A percentile compares a stretch with the other conserved stretches of the same genome.
Conservation (phyloP, 2,113 vertebrate genomes). For the Campylomormyrus numenius region DNA sequence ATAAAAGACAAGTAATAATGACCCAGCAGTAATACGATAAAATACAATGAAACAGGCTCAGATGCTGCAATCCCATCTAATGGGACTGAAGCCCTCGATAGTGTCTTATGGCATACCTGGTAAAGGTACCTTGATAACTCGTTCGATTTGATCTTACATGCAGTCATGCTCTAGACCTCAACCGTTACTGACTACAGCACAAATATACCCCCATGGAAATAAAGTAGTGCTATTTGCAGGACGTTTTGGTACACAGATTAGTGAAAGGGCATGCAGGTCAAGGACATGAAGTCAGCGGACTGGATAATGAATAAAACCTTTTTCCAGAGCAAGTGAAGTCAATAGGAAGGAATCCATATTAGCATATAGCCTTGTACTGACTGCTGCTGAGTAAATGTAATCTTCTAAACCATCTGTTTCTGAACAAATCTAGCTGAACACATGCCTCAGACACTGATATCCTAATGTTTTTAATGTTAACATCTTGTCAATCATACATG, state of each 20-base stretch:
- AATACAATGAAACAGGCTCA: background rate
- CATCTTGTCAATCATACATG: background rate
- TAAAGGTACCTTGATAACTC: slow-evolving; percentile 32
- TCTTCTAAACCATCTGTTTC: background rate
- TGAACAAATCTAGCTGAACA: background rate
- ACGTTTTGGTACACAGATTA: slow-evolving; percentile 1
- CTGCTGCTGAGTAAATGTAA: background rate
- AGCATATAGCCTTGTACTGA: background rate
- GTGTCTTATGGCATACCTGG: background rate
- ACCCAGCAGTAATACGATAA: background rate
- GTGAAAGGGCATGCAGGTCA: background rate
- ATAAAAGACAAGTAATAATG: background rate
- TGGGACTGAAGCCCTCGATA: background rate
- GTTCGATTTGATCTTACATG: slow-evolving; percentile 25
- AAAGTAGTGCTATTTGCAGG: background rate
- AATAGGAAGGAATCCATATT: background rate
- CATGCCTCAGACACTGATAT: background rate
- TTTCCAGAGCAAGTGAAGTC: background rate
- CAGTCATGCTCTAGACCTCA: slow-evolving; percentile 17
- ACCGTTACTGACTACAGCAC: slow-evolving; percentile 32
- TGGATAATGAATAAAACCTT: background rate
- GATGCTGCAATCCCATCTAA: slow-evolving; percentile 8
- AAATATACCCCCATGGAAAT: background rate
- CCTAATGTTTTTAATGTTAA: background rate
- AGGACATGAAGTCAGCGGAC: background rate